phyloP scores from a whole-genome alignment of 2,797 vertebrate species.

The Coccyzus lansbergi region DNA sequence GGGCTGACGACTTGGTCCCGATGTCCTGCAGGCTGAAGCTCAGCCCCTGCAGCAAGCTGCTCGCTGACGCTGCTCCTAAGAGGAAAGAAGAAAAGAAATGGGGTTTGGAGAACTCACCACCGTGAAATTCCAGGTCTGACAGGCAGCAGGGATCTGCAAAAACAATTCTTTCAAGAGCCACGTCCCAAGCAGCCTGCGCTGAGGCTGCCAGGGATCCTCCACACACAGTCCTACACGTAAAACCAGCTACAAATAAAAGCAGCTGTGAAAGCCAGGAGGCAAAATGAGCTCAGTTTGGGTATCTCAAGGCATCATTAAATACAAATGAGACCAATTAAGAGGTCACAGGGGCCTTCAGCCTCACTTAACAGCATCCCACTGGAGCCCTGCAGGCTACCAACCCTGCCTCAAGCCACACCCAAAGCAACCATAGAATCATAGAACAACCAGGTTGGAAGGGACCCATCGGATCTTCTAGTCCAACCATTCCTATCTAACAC shows the following conservation, averaged over 20 bases:
- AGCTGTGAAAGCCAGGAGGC: not conserved
- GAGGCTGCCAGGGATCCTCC: fast-evolving
- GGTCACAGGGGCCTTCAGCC: not conserved
- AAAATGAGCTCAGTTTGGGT: fast-evolving
- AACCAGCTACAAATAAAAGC: not conserved
- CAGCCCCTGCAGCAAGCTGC: conserved; percentile 95
- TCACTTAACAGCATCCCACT: not conserved
- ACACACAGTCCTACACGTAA: too few species aligned
- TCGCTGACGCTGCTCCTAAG: conserved; percentile 87
- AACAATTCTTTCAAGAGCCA: not conserved
- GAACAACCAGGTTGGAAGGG: too few species aligned
- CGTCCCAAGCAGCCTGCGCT: not conserved
- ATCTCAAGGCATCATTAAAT: fast-evolving
- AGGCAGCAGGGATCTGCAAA: fast-evolving
- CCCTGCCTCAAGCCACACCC: not conserved
- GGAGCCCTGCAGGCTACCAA: not conserved
- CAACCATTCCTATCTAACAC: too few species aligned
- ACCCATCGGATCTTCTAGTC: too few species aligned
- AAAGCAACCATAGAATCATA: not conserved
- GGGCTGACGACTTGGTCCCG: conserved; percentile 84
- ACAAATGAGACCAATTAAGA: fast-evolving
- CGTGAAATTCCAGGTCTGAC: fast-evolving
- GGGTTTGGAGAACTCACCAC: not conserved
- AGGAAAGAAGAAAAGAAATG: not conserved
- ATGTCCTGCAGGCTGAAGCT: conserved; percentile 99